Conservation (phyloP, 1,140 invertebrate species). For the Diachasmimorpha longicaudata region DNA sequence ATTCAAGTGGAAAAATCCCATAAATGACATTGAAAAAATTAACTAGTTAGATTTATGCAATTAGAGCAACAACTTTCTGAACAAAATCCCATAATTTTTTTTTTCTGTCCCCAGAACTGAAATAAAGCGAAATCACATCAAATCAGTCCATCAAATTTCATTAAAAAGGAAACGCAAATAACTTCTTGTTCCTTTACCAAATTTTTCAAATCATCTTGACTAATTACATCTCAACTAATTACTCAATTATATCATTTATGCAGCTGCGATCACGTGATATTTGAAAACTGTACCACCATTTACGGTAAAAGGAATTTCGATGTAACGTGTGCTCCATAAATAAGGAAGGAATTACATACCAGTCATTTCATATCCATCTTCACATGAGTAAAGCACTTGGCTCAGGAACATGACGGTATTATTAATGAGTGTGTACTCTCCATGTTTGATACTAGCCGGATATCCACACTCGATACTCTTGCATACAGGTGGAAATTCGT, state of each 20-base stretch:
- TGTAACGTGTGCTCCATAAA: no score
- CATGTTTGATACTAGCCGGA: slow-evolving; percentile 85
- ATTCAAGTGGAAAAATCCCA: not conserved
- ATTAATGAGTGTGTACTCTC: slow-evolving; percentile 81
- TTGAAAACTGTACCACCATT: no score
- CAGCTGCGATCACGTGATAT: no score
- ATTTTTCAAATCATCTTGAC: no score
- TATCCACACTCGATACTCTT: slow-evolving; percentile 91
- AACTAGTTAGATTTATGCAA: not conserved
- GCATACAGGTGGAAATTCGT: slow-evolving; percentile 91
- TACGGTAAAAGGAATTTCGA: no score
- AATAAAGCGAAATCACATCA: no score
- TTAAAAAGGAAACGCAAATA: no score
- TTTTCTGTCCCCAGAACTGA: not conserved
- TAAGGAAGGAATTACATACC: slow-evolving; percentile 48
- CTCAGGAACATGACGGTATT: slow-evolving; percentile 84
- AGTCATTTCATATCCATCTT: slow-evolving; percentile 84
- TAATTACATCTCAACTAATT: no score
- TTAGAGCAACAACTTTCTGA: not conserved
- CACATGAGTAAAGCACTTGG: slow-evolving; percentile 83
- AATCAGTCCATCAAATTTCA: no score
- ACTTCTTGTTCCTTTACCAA: no score
- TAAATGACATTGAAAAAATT: not conserved
- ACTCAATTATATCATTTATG: no score
- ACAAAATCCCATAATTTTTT: not conserved